phyloP scores from a whole-genome alignment of 2,888 invertebrate genomes.

The Dromius quadrimaculatus region DNA sequence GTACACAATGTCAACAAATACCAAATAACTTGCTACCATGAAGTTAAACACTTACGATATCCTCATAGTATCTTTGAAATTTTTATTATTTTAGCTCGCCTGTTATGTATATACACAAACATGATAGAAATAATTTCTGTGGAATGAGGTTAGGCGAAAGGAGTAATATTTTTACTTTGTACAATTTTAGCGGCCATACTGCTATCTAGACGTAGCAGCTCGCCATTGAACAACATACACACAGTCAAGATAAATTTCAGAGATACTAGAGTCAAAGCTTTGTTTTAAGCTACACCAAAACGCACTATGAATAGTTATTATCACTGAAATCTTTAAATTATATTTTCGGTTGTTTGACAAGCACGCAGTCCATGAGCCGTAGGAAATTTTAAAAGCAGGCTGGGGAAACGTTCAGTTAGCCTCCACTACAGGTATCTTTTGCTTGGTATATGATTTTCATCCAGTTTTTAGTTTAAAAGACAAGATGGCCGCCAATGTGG shows the following conservation, averaged over 20 bases:
- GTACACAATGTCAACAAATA: slow-evolving; percentile 43
- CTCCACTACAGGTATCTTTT: slow-evolving; percentile 72
- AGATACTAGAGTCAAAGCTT: slow-evolving; percentile 54
- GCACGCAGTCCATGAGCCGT: slow-evolving; percentile 47
- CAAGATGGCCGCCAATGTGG: slow-evolving; percentile 74
- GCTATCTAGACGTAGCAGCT: slow-evolving; percentile 64
- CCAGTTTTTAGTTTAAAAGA: slow-evolving; percentile 73
- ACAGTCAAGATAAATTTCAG: slow-evolving; percentile 38
- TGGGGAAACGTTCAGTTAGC: slow-evolving; percentile 67
- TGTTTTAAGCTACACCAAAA: slow-evolving; percentile 55
- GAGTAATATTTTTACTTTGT: slow-evolving; percentile 62
- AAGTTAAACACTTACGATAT: slow-evolving; percentile 27
- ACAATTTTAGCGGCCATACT: slow-evolving; percentile 66
- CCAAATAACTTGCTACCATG: slow-evolving; percentile 15
- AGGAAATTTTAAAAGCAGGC: slow-evolving; percentile 49
- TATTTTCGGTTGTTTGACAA: slow-evolving; percentile 46
- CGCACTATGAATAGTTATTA: slow-evolving; percentile 54
- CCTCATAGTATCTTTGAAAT: slow-evolving; percentile 33
- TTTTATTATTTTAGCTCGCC: neutral
- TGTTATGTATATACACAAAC: slow-evolving; percentile 23
- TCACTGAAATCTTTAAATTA: slow-evolving; percentile 27
- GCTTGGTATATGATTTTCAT: slow-evolving; percentile 74
- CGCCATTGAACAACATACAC: slow-evolving; percentile 59
- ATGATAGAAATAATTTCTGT: slow-evolving; percentile 46
- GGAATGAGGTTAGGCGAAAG: slow-evolving; percentile 65